Base-by-base conservation (phyloP, 2,797 vertebrate genomes). In the Sciaenops ocellatus region DNA sequence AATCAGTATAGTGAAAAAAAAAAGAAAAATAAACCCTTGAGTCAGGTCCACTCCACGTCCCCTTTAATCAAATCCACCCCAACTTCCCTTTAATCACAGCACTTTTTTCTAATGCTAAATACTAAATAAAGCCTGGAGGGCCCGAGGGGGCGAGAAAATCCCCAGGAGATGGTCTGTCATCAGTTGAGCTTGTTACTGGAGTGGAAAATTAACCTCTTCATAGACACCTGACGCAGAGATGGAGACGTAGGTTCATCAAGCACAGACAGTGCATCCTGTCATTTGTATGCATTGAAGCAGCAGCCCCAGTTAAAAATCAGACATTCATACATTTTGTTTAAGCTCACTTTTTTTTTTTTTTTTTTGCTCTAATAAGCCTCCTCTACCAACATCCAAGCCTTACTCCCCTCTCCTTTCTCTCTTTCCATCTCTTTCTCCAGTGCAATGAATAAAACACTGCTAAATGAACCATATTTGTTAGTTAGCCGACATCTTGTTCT, bases 21-120 rank as follows among this genome's bases (percentile, higher is more conserved):
- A 65, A 50, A 60, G 11, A 55, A 82, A 81, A 85, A 85, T 67
- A 91, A 87, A 90, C 59, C 82, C 78, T 80, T 62, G 82, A 88
- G 84, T 91, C 79, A 85, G 81, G 86, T 84, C 79, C 79, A 83
- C 78, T 83, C 51, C 44, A 46, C 16, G 52, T 90, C 75, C 75
- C 74, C 80, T 91, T 92, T 92, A 90, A 93, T 93, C 83, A 89
- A 87, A 90, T 85, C 84, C 88, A 74, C 54, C 79, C 70, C 74
- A 85, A 88, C 82, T 73, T 87, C 67, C 63, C 81, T 90, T 86
- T 90, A 92, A 91, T 88, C 89, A 85, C 85, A 73, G 74, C 73
- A 84, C 82, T 86, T 87, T 86, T 78, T 80, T 78, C 70, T 85
- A 76, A 88, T 78, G 85, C 87, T 85, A 74, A 89, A 87, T 82